These are phyloP conservation scores for Sinonovacula constricta DNA, from an alignment of 1,140 invertebrate species.

Conservation along the genomic window DNA sequence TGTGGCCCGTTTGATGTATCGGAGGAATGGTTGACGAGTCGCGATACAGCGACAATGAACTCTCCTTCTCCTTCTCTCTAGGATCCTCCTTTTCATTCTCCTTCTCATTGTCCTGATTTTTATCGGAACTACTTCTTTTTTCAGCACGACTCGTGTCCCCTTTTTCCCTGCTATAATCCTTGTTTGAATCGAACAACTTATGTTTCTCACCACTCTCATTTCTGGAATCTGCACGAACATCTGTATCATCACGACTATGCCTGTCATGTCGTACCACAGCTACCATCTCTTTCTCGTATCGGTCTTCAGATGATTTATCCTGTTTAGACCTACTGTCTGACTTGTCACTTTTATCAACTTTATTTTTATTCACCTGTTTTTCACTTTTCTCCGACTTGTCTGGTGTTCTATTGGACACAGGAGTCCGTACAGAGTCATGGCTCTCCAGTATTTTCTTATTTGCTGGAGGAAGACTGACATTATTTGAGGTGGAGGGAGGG, in stretches of 20 bases:
- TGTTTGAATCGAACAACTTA: no score
- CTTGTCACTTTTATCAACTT: constrained; percentile 16
- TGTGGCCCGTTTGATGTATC: constrained; percentile 62
- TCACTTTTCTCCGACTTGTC: constrained; percentile 30
- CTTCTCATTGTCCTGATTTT: constrained; percentile 53
- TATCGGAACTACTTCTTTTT: constrained; percentile 43
- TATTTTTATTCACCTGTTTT: constrained; percentile 20
- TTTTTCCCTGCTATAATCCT: constrained; percentile 55
- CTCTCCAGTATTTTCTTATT: constrained; percentile 11
- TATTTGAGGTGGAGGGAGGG: constrained; percentile 17
- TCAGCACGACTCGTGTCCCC: constrained; percentile 50
- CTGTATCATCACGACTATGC: neutral
- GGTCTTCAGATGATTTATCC: constrained; percentile 31
- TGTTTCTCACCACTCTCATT: no score
- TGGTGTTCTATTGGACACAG: neutral
- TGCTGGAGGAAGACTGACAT: neutral
- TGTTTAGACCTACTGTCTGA: constrained; percentile 22
- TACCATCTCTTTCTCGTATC: constrained; percentile 49
- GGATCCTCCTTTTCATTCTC: constrained; percentile 48
- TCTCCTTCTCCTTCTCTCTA: constrained; percentile 46
- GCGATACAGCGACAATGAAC: constrained; percentile 20
- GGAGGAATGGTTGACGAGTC: constrained; percentile 63
- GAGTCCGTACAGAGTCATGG: neutral
- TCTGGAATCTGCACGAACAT: no score
- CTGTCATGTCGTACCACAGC: neutral